Base-by-base conservation (phyloP, 2,113 vertebrate species). In the Uropsilus gracilis region DNA sequence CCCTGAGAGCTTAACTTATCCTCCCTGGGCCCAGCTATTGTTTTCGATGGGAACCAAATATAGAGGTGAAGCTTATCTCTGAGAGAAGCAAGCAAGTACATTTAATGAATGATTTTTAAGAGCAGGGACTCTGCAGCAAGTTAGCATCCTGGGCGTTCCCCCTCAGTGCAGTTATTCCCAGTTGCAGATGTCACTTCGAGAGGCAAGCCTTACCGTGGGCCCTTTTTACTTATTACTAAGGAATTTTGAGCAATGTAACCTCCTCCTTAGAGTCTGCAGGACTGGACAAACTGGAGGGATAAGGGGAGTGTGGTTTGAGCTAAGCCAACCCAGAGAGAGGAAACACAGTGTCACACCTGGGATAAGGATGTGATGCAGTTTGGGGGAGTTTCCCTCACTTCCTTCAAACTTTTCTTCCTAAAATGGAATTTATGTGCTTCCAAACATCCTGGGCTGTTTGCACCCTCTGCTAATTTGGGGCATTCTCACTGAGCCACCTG, bases 281-380 rank as follows among this genome's bases (percentile, higher is more conserved):
- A 57, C 16, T 1, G 5, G 53, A 9, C 44, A 6, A 4, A 69
- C 6, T 12, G 44, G 2, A 1, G 18, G 18, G 53, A 7, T 5
- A 7, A 24, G 50, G 50, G 48, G 30, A 5, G 5, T 34, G 34
- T 1, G 0, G 16, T 12, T 7, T 1, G 8, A 89, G 44, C 80
- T 24, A 42, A 53, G 30, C 34, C 37, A 37, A 17, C 55, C 0
- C 0, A 8, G 20, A 50, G 9, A 46, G 48, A 82, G 73, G 22
- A 0, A 0, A 13, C 4, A 48, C 76, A 80, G n/a, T 18, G 28
- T 55, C 46, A 59, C 17, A 6, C 4, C 0, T 0, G 0, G 30
- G 18, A 12, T 63, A 13, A 63, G 63, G 46, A 68, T 1, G 2
- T 24, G 3, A 18, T 2, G 50, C 11, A 3, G 37, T 30, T 91